Evolutionary conservation across 2,113 vertebrate species (phyloP), one percentile per base, ranked within the genome.

Genomic region (Dunckerocampus dactyliophorus): DNA sequence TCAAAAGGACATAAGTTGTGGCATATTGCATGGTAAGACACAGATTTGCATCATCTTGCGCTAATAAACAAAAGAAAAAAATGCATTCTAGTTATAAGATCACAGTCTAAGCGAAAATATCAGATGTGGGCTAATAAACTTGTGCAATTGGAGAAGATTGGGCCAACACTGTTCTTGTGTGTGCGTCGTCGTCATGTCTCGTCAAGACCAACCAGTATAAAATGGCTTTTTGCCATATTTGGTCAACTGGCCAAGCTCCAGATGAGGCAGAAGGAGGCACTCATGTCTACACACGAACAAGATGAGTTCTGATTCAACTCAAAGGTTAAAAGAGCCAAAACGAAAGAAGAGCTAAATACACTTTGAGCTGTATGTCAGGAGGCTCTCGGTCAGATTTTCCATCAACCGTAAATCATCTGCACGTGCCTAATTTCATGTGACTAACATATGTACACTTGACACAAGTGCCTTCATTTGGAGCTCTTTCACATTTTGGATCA

Each of bases 381-480:
- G 60, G 58, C 60, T 66, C 45, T 62, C 52, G 52, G 52, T 17
- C 45, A 56, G 34, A 39, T 42, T 56, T 54, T 34, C 53, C 31
- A 20, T 56, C 6, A 12, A 42, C n/a, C 8, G 34, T 56, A 56
- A 56, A 56, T 42, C 34, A 34, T 39, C 51, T 39, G 54, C 28
- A 43, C 21, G 20, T 52, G 55, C 3, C 47, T 69, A 19, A 53
- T 17, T 63, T 77, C 37, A 67, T 63, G 65, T 76, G 74, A 81
- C 56, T 39, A 59, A 73, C n/a, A n/a, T 58, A 69, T 65, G 71
- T 62, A 69, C 56, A 51, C n/a, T 58, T 17, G 7, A 66, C 59
- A 62, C 4, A n/a, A 6, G 21, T 12, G 11, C 56, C 66, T 74
- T 76, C 65, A 75, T 83, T 8, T 76, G 75, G 71, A 66, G 5